Conservation (phyloP, 2,113 vertebrate genomes). For the Mugil cephalus region DNA sequence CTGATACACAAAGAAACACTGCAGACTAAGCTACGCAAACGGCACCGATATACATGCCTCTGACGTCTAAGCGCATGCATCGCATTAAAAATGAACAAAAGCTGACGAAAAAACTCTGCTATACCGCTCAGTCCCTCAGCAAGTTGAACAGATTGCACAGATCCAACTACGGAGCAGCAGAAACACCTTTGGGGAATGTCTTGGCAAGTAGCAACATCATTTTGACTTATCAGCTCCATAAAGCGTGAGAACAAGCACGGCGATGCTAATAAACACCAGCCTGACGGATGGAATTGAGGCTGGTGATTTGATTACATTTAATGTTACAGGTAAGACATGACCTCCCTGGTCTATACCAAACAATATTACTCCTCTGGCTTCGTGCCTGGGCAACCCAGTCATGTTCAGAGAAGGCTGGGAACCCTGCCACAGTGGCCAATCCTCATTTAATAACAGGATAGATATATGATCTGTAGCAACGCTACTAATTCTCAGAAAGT, state of each 20-base stretch:
- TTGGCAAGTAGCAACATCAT: conserved; percentile 40
- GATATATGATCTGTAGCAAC: conserved; percentile 73
- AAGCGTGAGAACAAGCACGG: conserved; percentile 51
- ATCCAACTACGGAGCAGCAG: conserved; percentile 25
- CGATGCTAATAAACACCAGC: conserved; percentile 51
- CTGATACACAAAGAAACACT: not conserved
- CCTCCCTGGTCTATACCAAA: conserved; percentile 55
- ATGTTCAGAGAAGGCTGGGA: conserved; percentile 70
- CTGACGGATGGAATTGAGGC: conserved; percentile 47
- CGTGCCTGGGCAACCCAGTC: conserved; percentile 58
- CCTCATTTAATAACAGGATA: conserved; percentile 73
- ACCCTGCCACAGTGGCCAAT: conserved; percentile 67
- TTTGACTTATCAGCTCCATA: conserved; percentile 62
- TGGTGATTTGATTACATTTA: conserved; percentile 74
- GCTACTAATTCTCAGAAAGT: conserved; percentile 75
- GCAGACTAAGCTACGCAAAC: not conserved
- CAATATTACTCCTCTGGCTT: conserved; percentile 75
- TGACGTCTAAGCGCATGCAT: not conserved
- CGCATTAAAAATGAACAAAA: conserved; percentile 2
- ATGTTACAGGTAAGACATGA: conserved; percentile 71
- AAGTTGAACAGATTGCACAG: conserved; percentile 54
- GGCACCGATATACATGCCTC: not conserved
- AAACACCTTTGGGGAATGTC: conserved; percentile 39
- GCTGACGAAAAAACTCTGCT: conserved; percentile 10
- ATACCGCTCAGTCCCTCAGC: conserved; percentile 12